Evolutionary conservation across 2,888 invertebrate genomes (phyloP).

Genomic region (Nasonia oneida): DNA sequence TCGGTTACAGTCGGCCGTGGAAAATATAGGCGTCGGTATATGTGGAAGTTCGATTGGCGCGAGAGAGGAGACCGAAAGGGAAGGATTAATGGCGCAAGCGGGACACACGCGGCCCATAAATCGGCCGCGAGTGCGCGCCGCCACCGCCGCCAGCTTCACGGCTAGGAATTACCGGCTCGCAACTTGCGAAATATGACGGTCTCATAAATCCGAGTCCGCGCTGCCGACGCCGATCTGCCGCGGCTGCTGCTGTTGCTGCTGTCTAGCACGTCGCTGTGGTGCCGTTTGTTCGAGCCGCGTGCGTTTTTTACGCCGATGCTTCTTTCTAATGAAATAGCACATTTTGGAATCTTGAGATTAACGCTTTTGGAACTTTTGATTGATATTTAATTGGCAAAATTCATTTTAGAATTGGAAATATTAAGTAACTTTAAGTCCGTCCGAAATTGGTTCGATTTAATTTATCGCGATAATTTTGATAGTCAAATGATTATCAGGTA

Average conservation of each 20-base stretch:
- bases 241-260: background rate
- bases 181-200: slow-evolving; percentile 83
- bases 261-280: background rate
- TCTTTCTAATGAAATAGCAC: background rate
- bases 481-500: too few relatives aligned
- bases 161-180: slow-evolving; percentile 83
- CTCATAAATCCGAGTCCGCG: slow-evolving; percentile 81
- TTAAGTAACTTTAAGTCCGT: too few relatives aligned
- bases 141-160: slow-evolving; percentile 67
- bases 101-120: slow-evolving; percentile 82
- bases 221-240: background rate
- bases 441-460: too few relatives aligned
- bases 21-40: slow-evolving; percentile 62
- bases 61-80: slow-evolving; percentile 76
- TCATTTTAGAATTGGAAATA: too few relatives aligned
- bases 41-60: slow-evolving; percentile 76
- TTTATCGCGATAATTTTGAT: too few relatives aligned
- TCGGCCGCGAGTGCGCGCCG: slow-evolving; percentile 71
- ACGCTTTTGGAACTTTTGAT: too few relatives aligned
- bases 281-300: background rate
- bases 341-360: too few relatives aligned
- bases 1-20: background rate
- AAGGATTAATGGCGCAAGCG: slow-evolving; percentile 80
- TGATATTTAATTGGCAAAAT: too few relatives aligned
- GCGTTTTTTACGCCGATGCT: background rate